phyloP scores from a whole-genome alignment of 2,113 vertebrate genomes.

The Cygnus atratus region DNA sequence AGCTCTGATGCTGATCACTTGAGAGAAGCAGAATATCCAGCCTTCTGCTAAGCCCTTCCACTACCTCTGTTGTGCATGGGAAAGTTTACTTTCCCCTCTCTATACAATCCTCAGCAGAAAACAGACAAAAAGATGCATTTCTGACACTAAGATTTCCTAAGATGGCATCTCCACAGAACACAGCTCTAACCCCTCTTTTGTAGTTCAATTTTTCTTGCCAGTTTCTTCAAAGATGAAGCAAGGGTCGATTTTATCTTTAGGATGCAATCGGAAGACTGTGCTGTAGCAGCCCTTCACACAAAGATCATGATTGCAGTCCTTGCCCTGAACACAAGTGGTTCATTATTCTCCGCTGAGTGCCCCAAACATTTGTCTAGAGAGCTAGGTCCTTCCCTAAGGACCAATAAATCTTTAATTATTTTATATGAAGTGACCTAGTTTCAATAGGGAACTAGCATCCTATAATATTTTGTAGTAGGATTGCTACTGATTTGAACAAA shows the following conservation, averaged over 20 bases:
- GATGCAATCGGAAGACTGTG: neutral
- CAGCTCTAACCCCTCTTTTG: neutral
- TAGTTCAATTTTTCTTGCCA: neutral
- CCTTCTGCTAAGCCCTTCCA: neutral
- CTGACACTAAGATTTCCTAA: neutral
- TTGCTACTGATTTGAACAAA: neutral
- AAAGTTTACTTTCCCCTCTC: neutral
- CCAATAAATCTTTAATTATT: slow-evolving; percentile 61
- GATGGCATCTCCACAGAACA: neutral
- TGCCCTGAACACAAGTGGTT: neutral
- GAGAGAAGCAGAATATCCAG: neutral
- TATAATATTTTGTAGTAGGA: neutral
- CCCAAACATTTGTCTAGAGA: neutral
- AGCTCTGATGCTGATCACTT: neutral
- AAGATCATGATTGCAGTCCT: neutral
- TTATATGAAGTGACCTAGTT: slow-evolving; percentile 54
- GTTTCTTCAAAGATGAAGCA: neutral
- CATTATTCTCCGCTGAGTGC: neutral
- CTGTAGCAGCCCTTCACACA: neutral
- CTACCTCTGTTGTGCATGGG: neutral
- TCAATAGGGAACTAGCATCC: neutral
- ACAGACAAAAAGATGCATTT: neutral
- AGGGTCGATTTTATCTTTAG: neutral
- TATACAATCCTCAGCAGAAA: neutral
- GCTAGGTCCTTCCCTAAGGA: slow-evolving; percentile 20